Conservation (phyloP, 2,113 vertebrate genomes). For the Ancistrus triradiatus region DNA sequence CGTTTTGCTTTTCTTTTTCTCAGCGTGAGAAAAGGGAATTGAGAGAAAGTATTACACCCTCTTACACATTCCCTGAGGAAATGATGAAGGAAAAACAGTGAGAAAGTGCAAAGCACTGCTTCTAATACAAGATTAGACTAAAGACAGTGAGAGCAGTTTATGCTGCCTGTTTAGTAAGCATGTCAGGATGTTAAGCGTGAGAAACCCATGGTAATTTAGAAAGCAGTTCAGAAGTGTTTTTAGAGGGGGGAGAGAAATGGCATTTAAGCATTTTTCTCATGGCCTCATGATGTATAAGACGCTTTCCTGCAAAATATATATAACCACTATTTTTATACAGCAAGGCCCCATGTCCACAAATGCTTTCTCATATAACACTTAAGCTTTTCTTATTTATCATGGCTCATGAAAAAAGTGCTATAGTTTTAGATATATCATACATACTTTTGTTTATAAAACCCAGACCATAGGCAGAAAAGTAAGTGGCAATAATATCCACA, state of each 20-base stretch:
- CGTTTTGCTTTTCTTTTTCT: neutral
- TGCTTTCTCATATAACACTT: too few species aligned
- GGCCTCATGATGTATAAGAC: conserved; percentile 35
- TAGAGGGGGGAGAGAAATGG: neutral
- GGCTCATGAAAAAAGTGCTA: too few species aligned
- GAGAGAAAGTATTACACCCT: conserved; percentile 12
- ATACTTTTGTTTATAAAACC: too few species aligned
- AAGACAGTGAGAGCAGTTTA: conserved; percentile 17
- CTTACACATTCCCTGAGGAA: neutral
- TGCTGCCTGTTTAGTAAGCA: conserved; percentile 41
- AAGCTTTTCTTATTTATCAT: too few species aligned
- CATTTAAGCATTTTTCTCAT: conserved; percentile 53
- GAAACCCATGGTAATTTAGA: conserved; percentile 9
- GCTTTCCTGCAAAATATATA: too few species aligned
- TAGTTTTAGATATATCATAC: too few species aligned
- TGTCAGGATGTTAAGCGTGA: neutral
- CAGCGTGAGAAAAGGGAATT: conserved; percentile 6
- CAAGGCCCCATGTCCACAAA: too few species aligned
- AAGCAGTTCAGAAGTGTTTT: neutral
- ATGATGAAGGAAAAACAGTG: conserved; percentile 17
- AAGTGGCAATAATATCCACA: too few species aligned
- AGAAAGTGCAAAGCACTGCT: neutral
- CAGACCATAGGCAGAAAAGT: too few species aligned
- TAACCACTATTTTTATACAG: too few species aligned
- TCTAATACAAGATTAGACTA: neutral